Percentiles rank a stretch among this genome's conserved stretches.
These are phyloP conservation scores for Melikaiella ostensackeni DNA, from an alignment of 2,888 invertebrate genomes.

Conservation along the genomic window DNA sequence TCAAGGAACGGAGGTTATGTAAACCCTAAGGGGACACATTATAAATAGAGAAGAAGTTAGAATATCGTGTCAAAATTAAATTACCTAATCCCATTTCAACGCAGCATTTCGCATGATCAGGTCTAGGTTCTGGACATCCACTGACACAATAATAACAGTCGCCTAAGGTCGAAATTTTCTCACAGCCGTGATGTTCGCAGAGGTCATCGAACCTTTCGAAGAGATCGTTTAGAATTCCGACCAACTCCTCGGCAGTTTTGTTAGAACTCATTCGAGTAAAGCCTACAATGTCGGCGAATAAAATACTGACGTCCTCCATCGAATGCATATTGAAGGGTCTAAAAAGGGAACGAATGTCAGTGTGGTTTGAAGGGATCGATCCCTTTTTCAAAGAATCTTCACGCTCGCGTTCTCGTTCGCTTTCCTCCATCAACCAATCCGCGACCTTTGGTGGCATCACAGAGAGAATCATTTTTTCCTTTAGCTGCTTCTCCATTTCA, in stretches of 20 bases:
- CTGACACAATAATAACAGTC: conserved; percentile 97
- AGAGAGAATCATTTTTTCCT: conserved; percentile 98
- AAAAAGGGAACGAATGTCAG: conserved; percentile 90
- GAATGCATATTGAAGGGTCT: conserved; percentile 98
- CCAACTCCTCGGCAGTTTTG: conserved; percentile 96
- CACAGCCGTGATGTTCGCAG: conserved; percentile 92
- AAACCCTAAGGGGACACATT: no score
- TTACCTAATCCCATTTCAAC: conserved; percentile 96
- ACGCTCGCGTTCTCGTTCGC: conserved; percentile 81
- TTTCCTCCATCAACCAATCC: conserved; percentile 89
- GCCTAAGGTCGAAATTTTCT: conserved; percentile 97
- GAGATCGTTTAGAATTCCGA: conserved; percentile 95
- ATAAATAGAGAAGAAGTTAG: no score
- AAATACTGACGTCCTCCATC: conserved; percentile 96
- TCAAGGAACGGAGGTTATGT: no score
- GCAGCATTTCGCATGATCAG: conserved; percentile 96
- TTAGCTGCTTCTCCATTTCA: conserved; percentile 95
- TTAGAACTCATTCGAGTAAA: conserved; percentile 98
- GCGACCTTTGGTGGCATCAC: conserved; percentile 98
- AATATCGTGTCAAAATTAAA: conserved; percentile 5
- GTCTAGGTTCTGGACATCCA: conserved; percentile 94
- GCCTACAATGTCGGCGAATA: conserved; percentile 98
- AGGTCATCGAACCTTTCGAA: conserved; percentile 97
- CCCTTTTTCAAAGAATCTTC: conserved; percentile 78
- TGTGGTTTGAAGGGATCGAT: conserved; percentile 76